Conservation (phyloP, 2,113 vertebrate species). For the Psammodynastes pulverulentus region DNA sequence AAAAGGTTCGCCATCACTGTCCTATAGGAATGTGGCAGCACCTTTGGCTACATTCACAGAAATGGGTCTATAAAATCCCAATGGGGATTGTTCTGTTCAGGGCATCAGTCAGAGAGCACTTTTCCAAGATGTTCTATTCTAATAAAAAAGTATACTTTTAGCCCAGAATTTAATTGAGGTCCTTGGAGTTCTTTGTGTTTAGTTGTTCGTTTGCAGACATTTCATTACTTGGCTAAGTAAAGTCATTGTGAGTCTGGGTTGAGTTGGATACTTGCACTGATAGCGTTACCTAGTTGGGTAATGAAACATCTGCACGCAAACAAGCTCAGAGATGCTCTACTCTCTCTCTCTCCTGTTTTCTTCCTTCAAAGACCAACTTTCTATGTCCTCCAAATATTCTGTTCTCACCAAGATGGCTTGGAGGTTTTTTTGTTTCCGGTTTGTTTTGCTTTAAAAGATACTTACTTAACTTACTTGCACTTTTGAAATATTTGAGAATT, state of each 20-base stretch:
- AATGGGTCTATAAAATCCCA: neutral
- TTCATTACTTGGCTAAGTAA: neutral
- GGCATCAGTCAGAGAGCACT: neutral
- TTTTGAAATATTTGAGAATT: neutral
- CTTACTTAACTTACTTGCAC: no score
- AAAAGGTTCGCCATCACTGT: no score
- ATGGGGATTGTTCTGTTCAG: neutral
- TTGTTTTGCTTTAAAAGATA: no score
- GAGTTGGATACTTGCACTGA: neutral
- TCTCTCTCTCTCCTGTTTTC: no score
- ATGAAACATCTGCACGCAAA: neutral
- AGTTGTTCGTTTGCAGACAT: neutral
- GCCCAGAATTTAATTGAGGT: neutral
- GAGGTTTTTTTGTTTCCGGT: no score
- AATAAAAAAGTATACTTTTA: neutral
- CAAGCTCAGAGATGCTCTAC: neutral
- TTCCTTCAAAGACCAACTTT: no score
- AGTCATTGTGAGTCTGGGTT: neutral
- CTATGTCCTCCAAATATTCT: no score
- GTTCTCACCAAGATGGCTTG: no score
- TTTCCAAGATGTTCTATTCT: neutral
- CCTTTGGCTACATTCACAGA: neutral
- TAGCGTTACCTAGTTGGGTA: no score
- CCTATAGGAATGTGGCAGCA: neutral
- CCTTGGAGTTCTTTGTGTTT: neutral